Evolutionary conservation across 1,140 invertebrate genomes (phyloP).

Genomic region (Drosophila ogumai): DNA sequence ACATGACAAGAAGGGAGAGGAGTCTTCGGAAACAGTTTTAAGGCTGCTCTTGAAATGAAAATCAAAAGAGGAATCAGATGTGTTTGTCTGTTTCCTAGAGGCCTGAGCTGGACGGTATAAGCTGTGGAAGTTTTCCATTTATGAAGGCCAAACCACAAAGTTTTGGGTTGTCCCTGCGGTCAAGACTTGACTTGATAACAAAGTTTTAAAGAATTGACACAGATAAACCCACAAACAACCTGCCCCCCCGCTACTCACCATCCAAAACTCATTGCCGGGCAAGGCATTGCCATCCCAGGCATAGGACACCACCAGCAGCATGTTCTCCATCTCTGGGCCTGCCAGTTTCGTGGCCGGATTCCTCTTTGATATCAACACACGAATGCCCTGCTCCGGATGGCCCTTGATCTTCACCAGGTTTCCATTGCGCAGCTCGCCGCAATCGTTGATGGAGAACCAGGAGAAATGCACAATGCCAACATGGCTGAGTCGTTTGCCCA

Average conservation of each 20-base stretch:
- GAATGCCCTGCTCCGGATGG: conserved; percentile 72
- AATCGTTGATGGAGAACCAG: conserved; percentile 65
- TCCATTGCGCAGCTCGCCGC: conserved; percentile 55
- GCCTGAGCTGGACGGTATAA: not conserved
- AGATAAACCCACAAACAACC: not conserved
- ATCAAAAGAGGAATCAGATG: too few species aligned
- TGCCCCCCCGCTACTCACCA: conserved; percentile 40
- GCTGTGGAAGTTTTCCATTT: not conserved
- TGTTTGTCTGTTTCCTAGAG: too few species aligned
- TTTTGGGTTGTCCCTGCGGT: not conserved
- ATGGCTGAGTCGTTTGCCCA: conserved; percentile 49
- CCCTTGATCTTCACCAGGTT: conserved; percentile 32
- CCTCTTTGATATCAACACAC: conserved; percentile 65
- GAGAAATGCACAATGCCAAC: conserved; percentile 81
- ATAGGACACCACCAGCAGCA: conserved; percentile 87
- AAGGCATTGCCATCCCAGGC: conserved; percentile 90
- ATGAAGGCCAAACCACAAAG: not conserved
- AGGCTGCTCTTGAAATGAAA: not conserved
- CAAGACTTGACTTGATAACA: not conserved
- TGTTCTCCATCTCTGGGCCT: conserved; percentile 31
- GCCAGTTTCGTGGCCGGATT: conserved; percentile 70
- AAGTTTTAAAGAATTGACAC: not conserved
- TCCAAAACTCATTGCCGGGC: conserved; percentile 88
- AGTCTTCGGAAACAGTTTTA: not conserved
- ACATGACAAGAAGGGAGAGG: not conserved